Percentiles rank a stretch among this genome's conserved stretches.
These are phyloP conservation scores for Gambusia affinis DNA, from an alignment of 2,113 vertebrate species.

Conservation along the genomic window DNA sequence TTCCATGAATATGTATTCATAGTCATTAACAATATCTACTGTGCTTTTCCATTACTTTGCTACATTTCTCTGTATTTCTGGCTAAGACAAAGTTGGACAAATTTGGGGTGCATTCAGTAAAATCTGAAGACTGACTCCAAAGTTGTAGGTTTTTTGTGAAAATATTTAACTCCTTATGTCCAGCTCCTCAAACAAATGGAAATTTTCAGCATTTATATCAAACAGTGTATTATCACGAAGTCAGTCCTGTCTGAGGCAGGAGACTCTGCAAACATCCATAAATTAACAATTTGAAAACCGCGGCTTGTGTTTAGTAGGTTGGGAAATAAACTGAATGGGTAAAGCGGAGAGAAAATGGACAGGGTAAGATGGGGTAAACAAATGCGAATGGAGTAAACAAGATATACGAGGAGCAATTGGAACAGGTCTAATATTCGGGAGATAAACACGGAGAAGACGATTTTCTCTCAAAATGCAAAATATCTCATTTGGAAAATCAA, in stretches of 20 bases:
- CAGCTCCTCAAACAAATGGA: conserved; percentile 49
- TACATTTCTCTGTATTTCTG: too few relatives aligned
- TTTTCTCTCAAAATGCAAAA: conserved; percentile 38
- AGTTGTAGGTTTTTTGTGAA: conserved; percentile 27
- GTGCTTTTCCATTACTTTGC: too few relatives aligned
- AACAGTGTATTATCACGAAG: conserved; percentile 35
- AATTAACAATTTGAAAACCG: conserved; percentile 7
- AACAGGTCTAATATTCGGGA: conserved; percentile 23
- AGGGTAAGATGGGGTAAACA: conserved; percentile 3
- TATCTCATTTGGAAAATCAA: conserved; percentile 25
- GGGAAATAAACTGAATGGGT: not conserved
- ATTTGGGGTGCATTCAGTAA: conserved; percentile 35
- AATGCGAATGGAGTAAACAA: conserved; percentile 27
- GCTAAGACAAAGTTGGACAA: conserved; percentile 4
- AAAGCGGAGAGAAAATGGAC: not conserved
- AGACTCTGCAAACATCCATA: conserved; percentile 16
- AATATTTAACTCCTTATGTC: conserved; percentile 43
- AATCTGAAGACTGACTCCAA: conserved; percentile 36
- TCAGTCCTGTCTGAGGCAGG: conserved; percentile 22
- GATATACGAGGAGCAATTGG: not conserved
- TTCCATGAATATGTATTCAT: too few relatives aligned
- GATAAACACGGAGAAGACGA: conserved; percentile 14
- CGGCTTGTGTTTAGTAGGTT: not conserved
- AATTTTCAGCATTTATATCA: conserved; percentile 38
- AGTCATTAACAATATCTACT: too few relatives aligned